A percentile compares a stretch with the other conserved stretches of the same genome.
phyloP scores from a whole-genome alignment of 2,888 invertebrate species.

The Drosophila monieri region DNA sequence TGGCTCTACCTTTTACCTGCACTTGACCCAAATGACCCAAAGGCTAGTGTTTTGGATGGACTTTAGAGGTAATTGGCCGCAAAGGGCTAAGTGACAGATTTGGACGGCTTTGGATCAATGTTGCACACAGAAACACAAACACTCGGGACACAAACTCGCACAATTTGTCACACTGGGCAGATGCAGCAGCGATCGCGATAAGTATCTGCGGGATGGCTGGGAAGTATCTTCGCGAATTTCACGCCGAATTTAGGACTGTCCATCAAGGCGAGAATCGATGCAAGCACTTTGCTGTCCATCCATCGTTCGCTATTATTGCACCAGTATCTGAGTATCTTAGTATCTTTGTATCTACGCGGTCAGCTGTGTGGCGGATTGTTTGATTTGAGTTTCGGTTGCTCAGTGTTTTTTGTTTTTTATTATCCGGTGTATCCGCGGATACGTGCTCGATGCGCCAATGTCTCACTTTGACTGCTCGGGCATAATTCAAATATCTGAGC shows the following conservation, averaged over 20 bases:
- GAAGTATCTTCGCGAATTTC: conserved; percentile 57
- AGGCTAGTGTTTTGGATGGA: conserved; percentile 37
- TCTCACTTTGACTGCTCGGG: conserved; percentile 84
- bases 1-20: conserved; percentile 41
- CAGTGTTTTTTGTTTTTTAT: conserved; percentile 34
- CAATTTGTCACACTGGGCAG: conserved; percentile 70
- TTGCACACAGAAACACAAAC: conserved; percentile 30
- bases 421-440: conserved; percentile 82
- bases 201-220: conserved; percentile 33
- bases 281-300: conserved; percentile 74
- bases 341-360: conserved; percentile 41
- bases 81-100: conserved; percentile 33
- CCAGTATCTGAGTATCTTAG: conserved; percentile 47
- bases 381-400: conserved; percentile 8
- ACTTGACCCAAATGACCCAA: conserved; percentile 51
- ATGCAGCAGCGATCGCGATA: conserved; percentile 48
- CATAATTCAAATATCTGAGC: conserved; percentile 84
- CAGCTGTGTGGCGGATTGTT: conserved; percentile 64
- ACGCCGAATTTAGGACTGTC: conserved; percentile 70
- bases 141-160: conserved; percentile 22
- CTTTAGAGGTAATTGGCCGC: conserved; percentile 57
- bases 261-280: conserved; percentile 71
- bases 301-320: conserved; percentile 65
- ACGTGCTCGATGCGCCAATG: conserved; percentile 85
- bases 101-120: conserved; percentile 33